These are phyloP conservation scores for Pantherophis guttatus DNA, from an alignment of 2,113 vertebrate species.

Conservation along the genomic window DNA sequence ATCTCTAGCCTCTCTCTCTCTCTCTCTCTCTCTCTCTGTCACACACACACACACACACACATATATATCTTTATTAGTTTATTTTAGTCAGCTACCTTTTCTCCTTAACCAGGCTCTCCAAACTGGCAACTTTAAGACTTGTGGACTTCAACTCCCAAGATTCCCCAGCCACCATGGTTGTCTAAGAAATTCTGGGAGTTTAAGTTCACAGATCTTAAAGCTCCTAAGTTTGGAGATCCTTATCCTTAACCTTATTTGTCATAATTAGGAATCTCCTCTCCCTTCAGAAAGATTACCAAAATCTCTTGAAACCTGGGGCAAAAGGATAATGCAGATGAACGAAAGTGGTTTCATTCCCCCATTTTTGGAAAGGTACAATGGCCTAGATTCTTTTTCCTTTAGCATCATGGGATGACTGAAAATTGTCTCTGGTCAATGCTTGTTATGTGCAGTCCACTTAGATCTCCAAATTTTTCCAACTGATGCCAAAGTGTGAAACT, in stretches of 20 bases:
- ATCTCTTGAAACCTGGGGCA: neutral
- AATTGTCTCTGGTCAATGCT: neutral
- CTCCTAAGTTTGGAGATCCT: neutral
- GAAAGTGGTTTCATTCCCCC: neutral
- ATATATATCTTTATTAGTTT: neutral
- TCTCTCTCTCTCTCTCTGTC: too few relatives aligned
- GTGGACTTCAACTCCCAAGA: too few relatives aligned
- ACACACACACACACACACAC: too few relatives aligned
- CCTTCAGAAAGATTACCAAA: neutral
- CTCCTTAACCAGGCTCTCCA: neutral
- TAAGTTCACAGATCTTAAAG: neutral
- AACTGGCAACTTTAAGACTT: too few relatives aligned
- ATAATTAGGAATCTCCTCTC: neutral
- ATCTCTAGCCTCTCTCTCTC: neutral
- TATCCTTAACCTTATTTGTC: neutral
- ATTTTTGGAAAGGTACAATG: neutral
- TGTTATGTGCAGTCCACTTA: neutral
- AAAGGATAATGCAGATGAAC: neutral
- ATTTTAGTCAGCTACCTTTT: neutral
- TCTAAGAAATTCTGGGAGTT: neutral
- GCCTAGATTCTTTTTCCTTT: neutral
- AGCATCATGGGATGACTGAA: neutral
- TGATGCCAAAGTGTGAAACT: neutral
- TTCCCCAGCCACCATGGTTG: too few relatives aligned
- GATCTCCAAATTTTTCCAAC: neutral